Percentiles rank a stretch among this genome's conserved stretches.
Evolutionary conservation across 2,113 vertebrate genomes (phyloP).

Genomic region (Euleptes europaea): DNA sequence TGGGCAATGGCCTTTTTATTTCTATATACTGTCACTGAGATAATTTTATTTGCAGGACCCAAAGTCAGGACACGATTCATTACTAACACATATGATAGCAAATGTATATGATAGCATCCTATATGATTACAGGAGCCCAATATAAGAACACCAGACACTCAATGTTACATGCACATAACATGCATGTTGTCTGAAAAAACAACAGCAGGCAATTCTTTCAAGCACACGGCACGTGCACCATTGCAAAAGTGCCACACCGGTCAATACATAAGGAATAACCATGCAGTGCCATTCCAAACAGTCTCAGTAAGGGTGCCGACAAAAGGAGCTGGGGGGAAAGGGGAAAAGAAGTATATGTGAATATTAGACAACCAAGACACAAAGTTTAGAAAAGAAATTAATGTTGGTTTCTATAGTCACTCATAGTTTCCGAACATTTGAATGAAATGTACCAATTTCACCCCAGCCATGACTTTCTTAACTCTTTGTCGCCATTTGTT

Average conservation of each 20-base stretch:
- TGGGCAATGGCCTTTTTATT: neutral
- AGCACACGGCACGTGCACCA: conserved; percentile 32
- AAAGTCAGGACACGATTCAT: conserved; percentile 3
- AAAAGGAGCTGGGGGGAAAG: neutral
- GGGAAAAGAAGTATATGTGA: conserved; percentile 41
- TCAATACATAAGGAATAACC: conserved; percentile 45
- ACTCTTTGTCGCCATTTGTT: conserved; percentile 87
- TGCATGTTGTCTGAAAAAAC: conserved; percentile 27
- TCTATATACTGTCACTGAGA: neutral
- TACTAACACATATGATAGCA: conserved; percentile 23
- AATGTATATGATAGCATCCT: neutral
- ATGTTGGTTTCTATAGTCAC: conserved; percentile 55
- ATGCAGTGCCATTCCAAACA: conserved; percentile 69
- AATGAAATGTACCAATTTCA: conserved; percentile 83
- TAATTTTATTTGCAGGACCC: neutral
- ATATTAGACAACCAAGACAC: conserved; percentile 57
- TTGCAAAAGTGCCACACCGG: conserved; percentile 11
- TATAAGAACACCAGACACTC: neutral
- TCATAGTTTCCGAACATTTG: conserved; percentile 63
- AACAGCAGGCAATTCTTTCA: conserved; percentile 42
- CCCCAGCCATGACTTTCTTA: conserved; percentile 84
- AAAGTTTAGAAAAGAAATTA: conserved; percentile 17
- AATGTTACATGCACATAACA: conserved; percentile 26
- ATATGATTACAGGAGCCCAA: neutral
- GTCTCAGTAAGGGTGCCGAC: conserved; percentile 3